These are phyloP conservation scores for Egretta garzetta DNA, from an alignment of 2,113 vertebrate species.

Conservation along the genomic window DNA sequence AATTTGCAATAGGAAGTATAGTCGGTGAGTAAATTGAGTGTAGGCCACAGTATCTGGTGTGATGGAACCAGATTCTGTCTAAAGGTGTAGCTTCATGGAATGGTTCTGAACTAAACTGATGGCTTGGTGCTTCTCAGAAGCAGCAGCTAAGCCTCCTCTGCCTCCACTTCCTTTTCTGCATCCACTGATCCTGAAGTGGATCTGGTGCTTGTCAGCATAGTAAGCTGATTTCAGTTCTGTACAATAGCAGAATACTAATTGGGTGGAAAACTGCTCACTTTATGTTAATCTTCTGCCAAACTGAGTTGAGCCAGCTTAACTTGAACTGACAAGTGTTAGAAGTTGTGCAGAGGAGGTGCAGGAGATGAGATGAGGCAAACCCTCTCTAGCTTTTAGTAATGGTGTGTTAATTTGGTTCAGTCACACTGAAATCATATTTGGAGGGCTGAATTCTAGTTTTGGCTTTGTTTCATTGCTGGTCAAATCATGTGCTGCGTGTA, in stretches of 20 bases:
- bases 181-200: background rate
- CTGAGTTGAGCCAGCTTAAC: background rate
- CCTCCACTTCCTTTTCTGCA: background rate
- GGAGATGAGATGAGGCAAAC: background rate
- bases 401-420: background rate
- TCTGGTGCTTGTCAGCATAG: background rate
- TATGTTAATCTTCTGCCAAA: background rate
- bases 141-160: background rate
- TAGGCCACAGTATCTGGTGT: background rate
- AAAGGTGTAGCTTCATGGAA: background rate
- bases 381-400: background rate
- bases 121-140: background rate
- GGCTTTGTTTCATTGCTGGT: background rate
- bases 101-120: background rate
- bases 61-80: background rate
- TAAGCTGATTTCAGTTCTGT: background rate
- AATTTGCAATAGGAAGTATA: background rate
- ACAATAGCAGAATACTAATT: background rate
- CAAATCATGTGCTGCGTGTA: background rate
- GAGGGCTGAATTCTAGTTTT: background rate
- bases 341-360: background rate
- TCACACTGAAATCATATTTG: no score
- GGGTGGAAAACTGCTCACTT: background rate
- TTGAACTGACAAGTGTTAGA: background rate
- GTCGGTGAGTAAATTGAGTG: accelerated